Evolutionary conservation across 2,888 invertebrate genomes (phyloP).

Genomic region (Scaptomyza caliginosa): DNA sequence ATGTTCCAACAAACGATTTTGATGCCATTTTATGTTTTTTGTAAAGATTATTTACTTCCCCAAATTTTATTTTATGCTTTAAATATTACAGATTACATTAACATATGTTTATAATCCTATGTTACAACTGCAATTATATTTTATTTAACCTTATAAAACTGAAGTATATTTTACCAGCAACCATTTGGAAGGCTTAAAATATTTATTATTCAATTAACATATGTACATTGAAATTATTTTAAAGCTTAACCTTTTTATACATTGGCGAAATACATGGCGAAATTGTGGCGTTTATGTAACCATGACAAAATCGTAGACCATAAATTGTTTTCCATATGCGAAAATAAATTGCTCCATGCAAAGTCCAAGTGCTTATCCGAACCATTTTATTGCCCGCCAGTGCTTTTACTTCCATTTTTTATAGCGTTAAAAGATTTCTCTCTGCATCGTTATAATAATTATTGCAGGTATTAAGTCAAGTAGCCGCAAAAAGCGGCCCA

Average conservation of each 20-base stretch:
- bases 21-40: background rate
- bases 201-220: constrained; percentile 1
- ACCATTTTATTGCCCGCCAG: constrained; percentile 65
- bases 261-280: constrained; percentile 10
- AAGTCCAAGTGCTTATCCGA: constrained; percentile 75
- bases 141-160: background rate
- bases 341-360: constrained; percentile 74
- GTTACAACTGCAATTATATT: background rate
- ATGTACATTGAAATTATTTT: background rate
- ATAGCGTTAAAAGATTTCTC: constrained; percentile 60
- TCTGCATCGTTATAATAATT: constrained; percentile 76
- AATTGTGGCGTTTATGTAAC: constrained; percentile 11
- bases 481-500: constrained; percentile 65
- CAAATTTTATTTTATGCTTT: background rate
- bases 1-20: constrained; percentile 36
- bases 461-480: constrained; percentile 79
- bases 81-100: background rate
- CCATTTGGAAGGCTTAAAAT: background rate
- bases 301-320: constrained; percentile 20
- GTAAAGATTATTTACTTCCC: too few species aligned
- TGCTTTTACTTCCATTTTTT: constrained; percentile 55
- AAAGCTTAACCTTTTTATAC: background rate
- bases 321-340: constrained; percentile 64
- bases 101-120: background rate
- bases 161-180: background rate